phyloP scores from a whole-genome alignment of 2,888 invertebrate species.

The Synergus umbraculus region DNA sequence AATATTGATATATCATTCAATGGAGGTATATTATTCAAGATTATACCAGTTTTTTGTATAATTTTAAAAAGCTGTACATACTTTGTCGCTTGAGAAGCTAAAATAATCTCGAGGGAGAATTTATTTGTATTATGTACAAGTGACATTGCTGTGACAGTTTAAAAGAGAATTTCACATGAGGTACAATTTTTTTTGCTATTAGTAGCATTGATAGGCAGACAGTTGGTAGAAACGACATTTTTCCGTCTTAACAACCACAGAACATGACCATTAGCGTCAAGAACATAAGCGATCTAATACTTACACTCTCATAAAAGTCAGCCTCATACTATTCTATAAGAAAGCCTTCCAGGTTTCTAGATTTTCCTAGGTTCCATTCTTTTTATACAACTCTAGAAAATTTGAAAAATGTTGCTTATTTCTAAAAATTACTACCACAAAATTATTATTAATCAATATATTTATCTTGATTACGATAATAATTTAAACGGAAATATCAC shows the following conservation, averaged over 20 bases:
- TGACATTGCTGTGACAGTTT: background rate
- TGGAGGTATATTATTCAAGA: background rate
- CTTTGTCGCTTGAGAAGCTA: background rate
- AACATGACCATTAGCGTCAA: slow-evolving; percentile 30
- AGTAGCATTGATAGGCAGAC: background rate
- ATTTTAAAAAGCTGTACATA: no score
- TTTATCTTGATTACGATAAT: no score
- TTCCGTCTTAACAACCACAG: slow-evolving; percentile 8
- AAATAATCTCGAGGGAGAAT: background rate
- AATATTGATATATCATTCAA: no score
- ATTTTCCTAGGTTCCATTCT: no score
- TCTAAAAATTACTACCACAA: background rate
- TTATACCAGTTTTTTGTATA: background rate
- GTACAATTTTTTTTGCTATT: slow-evolving; percentile 20
- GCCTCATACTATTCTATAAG: background rate
- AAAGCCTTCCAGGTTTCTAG: no score
- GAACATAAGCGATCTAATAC: slow-evolving; percentile 11
- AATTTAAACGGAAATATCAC: no score
- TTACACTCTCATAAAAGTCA: slow-evolving; percentile 6
- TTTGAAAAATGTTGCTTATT: no score
- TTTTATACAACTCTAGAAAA: no score
- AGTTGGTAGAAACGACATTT: background rate
- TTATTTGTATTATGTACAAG: background rate
- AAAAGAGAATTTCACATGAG: slow-evolving; percentile 7
- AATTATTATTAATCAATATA: no score